Conservation (phyloP, 2,797 vertebrate genomes). For the Mustela erminea region DNA sequence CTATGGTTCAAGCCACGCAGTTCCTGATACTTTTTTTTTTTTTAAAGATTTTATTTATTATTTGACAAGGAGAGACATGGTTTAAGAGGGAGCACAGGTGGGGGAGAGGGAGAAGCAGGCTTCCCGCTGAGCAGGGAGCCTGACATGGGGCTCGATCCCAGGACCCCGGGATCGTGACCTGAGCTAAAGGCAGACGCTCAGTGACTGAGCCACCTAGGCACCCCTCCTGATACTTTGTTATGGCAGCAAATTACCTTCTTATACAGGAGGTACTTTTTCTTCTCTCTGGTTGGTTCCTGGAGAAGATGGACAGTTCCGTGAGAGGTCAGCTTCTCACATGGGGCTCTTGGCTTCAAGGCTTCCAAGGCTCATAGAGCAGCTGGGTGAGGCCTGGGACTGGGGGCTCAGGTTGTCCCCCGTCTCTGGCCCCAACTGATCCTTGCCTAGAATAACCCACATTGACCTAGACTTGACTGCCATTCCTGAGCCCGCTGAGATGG, state of each 20-base stretch:
- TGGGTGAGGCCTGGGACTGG: not conserved
- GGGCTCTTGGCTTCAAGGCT: not conserved
- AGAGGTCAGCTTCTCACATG: not conserved
- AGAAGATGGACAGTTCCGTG: not conserved
- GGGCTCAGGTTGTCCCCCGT: not conserved
- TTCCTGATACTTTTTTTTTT: too few species aligned
- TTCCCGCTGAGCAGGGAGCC: too few species aligned
- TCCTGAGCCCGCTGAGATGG: not conserved
- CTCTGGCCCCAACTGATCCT: not conserved
- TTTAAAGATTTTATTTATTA: too few species aligned
- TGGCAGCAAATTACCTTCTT: not conserved
- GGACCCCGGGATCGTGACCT: too few species aligned
- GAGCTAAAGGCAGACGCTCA: too few species aligned
- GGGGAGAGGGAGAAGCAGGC: too few species aligned
- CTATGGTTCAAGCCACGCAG: not conserved
- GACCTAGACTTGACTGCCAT: not conserved
- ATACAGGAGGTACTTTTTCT: not conserved
- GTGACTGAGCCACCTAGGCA: too few species aligned
- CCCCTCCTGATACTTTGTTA: not conserved
- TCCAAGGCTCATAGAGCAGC: not conserved
- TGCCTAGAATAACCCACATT: not conserved
- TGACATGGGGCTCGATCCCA: too few species aligned
- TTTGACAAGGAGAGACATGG: too few species aligned
- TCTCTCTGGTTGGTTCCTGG: not conserved
- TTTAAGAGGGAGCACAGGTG: too few species aligned